Evolutionary conservation across 2,797 vertebrate species (phyloP).

Genomic region (Astyanax mexicanus): DNA sequence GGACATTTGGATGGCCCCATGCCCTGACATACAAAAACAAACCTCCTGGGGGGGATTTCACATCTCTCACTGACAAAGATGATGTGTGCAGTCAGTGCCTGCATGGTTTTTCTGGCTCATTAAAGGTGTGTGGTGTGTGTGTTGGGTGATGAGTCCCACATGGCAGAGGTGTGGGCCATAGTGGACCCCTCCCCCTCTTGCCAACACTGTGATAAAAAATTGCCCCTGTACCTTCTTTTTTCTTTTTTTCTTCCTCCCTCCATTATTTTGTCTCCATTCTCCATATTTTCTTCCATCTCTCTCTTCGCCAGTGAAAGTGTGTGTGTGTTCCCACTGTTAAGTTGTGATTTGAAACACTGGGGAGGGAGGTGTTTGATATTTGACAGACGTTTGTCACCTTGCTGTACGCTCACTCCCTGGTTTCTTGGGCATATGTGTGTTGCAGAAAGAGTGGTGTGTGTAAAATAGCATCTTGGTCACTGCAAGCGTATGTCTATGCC

Average conservation of each 20-base stretch:
- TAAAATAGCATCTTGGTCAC: not conserved
- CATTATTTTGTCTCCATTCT: slow-evolving; percentile 8
- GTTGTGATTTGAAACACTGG: not conserved
- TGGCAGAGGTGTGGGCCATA: slow-evolving; percentile 37
- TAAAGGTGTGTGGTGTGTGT: slow-evolving; percentile 41
- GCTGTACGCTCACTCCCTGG: not conserved
- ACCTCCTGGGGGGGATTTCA: not conserved
- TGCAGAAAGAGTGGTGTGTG: not conserved
- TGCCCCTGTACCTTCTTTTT: slow-evolving; percentile 1
- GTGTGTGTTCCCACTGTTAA: not conserved
- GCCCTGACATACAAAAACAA: too few species aligned
- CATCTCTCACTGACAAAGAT: slow-evolving; percentile 14
- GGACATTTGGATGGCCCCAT: too few species aligned
- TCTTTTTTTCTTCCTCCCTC: slow-evolving; percentile 33
- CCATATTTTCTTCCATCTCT: not conserved
- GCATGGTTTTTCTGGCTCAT: slow-evolving; percentile 46
- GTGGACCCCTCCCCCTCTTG: slow-evolving; percentile 33
- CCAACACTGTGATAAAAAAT: slow-evolving; percentile 28
- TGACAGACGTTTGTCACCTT: not conserved
- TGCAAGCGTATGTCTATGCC: too few species aligned
- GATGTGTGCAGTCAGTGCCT: slow-evolving; percentile 30
- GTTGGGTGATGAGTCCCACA: slow-evolving; percentile 13
- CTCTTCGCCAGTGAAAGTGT: not conserved
- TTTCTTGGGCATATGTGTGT: not conserved
- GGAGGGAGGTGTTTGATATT: too few species aligned